Evolutionary conservation across 1,140 invertebrate species (phyloP).

Genomic region (Bombus huntii): DNA sequence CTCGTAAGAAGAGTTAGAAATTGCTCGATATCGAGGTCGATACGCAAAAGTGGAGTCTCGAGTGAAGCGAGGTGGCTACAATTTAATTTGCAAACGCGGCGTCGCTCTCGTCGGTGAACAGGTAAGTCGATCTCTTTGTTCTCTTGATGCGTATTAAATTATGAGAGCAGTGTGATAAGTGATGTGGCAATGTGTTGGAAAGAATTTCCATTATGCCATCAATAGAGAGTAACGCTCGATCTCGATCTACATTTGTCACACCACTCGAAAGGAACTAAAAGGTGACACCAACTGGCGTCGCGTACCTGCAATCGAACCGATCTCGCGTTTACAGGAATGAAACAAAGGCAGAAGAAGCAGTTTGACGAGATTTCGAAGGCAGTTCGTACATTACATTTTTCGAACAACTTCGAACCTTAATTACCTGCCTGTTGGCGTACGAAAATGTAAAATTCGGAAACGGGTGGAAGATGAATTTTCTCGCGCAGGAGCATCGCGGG

Average conservation of each 20-base stretch:
- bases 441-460: background rate
- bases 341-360: too few species aligned
- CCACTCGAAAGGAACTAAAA: background rate
- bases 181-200: background rate
- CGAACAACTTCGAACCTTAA: background rate
- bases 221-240: background rate
- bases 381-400: background rate
- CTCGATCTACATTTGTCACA: background rate
- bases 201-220: background rate
- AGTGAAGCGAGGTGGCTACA: background rate
- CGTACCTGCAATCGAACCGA: background rate
- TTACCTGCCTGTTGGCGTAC: background rate
- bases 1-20: background rate
- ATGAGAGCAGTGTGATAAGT: background rate
- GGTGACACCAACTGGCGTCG: background rate
- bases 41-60: background rate
- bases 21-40: conserved; percentile 26
- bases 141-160: background rate
- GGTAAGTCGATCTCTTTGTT: background rate
- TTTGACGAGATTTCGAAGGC: background rate
- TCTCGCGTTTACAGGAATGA: too few species aligned
- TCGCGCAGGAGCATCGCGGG: background rate
- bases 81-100: conserved; percentile 17
- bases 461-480: background rate
- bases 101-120: conserved; percentile 12